Conservation (phyloP, 1,140 invertebrate species). For the Euschistus heros region DNA sequence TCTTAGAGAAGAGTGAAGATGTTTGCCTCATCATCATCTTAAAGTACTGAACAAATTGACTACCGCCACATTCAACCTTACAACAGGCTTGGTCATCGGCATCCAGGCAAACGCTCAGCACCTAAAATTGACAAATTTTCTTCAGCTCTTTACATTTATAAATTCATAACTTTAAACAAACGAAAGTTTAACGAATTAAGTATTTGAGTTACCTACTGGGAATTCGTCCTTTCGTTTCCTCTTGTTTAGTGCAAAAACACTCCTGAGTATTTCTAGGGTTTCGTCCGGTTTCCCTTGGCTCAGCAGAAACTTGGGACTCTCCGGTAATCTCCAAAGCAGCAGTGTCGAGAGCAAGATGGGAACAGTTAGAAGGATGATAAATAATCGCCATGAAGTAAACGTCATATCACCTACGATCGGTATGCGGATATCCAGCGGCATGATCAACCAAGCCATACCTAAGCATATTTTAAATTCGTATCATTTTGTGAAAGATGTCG, state of each 20-base stretch:
- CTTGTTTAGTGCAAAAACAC: not conserved
- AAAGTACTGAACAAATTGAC: not conserved
- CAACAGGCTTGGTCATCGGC: not conserved
- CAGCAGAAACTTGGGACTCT: not conserved
- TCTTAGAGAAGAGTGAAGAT: not conserved
- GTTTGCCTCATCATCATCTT: not conserved
- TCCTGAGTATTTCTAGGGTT: not conserved
- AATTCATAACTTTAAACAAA: not conserved
- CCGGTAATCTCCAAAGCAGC: not conserved
- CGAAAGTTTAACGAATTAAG: not conserved
- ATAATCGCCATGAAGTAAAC: not conserved
- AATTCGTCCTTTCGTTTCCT: not conserved
- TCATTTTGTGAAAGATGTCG: no score
- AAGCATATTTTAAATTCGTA: no score
- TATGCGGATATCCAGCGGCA: not conserved
- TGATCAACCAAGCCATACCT: not conserved
- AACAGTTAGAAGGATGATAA: not conserved
- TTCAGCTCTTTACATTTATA: no score
- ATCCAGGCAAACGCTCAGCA: not conserved
- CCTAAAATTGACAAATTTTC: not conserved
- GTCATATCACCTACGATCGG: not conserved
- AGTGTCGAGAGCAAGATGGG: not conserved
- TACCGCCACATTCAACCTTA: not conserved
- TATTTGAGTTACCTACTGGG: not conserved
- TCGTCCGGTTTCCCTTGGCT: not conserved